Evolutionary conservation across 2,888 invertebrate species (phyloP).

Genomic region (Caprella mutica): DNA sequence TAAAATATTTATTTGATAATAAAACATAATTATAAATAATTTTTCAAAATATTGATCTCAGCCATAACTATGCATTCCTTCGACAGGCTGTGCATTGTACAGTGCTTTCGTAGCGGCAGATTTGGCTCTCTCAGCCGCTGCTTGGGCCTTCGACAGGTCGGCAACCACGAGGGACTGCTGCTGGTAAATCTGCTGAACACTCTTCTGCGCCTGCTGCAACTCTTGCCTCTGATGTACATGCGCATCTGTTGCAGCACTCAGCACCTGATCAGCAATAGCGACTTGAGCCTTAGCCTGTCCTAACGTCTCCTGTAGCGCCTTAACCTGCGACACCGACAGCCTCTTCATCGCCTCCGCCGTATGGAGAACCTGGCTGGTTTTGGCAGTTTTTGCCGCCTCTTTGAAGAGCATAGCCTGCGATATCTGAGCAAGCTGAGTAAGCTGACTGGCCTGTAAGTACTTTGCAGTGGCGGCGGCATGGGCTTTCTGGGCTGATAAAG

Average conservation of each 20-base stretch:
- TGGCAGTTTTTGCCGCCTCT: conserved; percentile 18
- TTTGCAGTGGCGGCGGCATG: conserved; percentile 23
- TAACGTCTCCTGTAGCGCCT: conserved; percentile 17
- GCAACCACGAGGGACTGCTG: conserved; percentile 16
- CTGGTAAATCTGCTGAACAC: conserved; percentile 13
- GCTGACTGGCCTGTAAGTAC: conserved; percentile 20
- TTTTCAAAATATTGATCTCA: neutral
- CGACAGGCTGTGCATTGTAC: conserved; percentile 16
- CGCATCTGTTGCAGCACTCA: conserved; percentile 16
- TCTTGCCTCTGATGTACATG: conserved; percentile 10
- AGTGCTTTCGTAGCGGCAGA: conserved; percentile 22
- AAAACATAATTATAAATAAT: neutral
- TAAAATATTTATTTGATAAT: neutral
- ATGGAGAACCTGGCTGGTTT: conserved; percentile 15
- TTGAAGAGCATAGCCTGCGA: conserved; percentile 22
- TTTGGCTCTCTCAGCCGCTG: conserved; percentile 20
- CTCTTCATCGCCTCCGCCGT: conserved; percentile 22
- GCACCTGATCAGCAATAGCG: conserved; percentile 20
- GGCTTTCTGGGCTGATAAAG: conserved; percentile 22
- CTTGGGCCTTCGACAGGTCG: conserved; percentile 20
- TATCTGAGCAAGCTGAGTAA: conserved; percentile 23
- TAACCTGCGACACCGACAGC: conserved; percentile 17
- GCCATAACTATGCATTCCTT: neutral
- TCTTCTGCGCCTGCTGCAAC: conserved; percentile 17
- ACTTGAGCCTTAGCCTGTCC: conserved; percentile 23